A percentile compares a stretch with the other conserved stretches of the same genome.
Conservation (phyloP, 2,888 invertebrate species). For the Rotaria sp. region DNA sequence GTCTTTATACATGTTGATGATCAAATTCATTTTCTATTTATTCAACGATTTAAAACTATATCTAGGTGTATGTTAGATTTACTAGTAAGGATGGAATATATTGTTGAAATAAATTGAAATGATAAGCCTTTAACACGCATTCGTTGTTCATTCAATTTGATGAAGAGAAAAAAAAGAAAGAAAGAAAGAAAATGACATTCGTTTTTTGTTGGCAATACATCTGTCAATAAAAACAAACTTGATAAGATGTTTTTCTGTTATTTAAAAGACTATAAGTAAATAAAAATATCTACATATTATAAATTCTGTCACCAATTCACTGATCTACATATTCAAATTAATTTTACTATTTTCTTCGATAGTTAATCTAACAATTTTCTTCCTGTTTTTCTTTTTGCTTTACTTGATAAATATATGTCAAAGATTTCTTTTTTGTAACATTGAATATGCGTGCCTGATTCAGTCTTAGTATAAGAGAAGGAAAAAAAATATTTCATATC, state of each 20-base stretch:
- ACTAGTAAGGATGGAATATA: constrained; percentile 19
- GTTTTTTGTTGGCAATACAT: constrained; percentile 23
- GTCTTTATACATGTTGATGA: not conserved
- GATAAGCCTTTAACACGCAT: constrained; percentile 17
- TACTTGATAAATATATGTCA: not conserved
- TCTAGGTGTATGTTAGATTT: not conserved
- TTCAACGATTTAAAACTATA: constrained; percentile 12
- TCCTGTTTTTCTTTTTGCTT: not conserved
- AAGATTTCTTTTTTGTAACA: not conserved
- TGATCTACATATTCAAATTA: constrained; percentile 18
- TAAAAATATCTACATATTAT: not conserved
- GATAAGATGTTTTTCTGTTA: not conserved
- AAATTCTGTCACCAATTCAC: not conserved
- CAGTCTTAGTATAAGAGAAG: not conserved
- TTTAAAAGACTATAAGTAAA: constrained; percentile 15
- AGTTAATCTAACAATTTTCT: not conserved
- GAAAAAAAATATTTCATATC: constrained; percentile 6
- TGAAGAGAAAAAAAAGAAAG: not conserved
- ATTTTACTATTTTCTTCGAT: not conserved
- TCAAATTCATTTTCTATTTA: constrained; percentile 19
- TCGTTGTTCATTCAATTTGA: not conserved
- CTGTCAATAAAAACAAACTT: constrained; percentile 28
- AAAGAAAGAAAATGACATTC: constrained; percentile 1
- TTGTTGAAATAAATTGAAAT: constrained; percentile 30
- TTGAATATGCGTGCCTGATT: not conserved